Base-by-base conservation (phyloP, 37 sponge, comb jelly and placozoan species). In the Petrosia ficiformis region DNA sequence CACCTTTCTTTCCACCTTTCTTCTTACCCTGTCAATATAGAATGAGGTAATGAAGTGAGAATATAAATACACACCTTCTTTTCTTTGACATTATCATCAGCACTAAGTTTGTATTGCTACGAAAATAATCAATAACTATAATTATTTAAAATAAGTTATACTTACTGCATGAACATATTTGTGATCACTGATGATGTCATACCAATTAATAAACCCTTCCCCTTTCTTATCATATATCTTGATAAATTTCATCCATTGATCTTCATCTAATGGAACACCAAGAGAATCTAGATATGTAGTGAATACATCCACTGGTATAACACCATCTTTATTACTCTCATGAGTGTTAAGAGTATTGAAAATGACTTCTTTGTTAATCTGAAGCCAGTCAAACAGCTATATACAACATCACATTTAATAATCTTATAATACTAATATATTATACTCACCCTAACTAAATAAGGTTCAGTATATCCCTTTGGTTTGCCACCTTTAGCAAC, bases 311-410 rank as follows among this genome's bases (percentile, higher is more conserved):
- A 72, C 60, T 32, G 81, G 42, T 2, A 92, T 40, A 22, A 66
- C 35, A 2, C 84, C 84, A 21, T 35, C 35, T 22, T 19, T 43
- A 11, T 44, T 72, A 0, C 31, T 24, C 35, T 87, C 88, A 8
- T 75, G 79, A 26, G 21, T 35, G 25, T 78, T 68, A 28, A 82
- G 52, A 8, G 77, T 56, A 14, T 87, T 76, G 19, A 63, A 64
- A 26, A 90, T 67, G 8, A 24, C 66, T 2, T 10, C 14, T 67
- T 79, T 90, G 75, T 90, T 83, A 54, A 76, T 74, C 4, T 61
- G 64, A 6, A 86, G 56, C 94, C 94, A 94, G 65, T 94, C 94
- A 81, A 75, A 90, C 42, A 94, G 77, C 94, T 92, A 73, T 0
- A 28, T 30, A 40, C 8, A 26, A 26, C 63, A 41, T 63, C 11